Evolutionary conservation across 2,113 vertebrate species (phyloP), one percentile per base, ranked within the genome.

Genomic region (Cyanistes caeruleus): DNA sequence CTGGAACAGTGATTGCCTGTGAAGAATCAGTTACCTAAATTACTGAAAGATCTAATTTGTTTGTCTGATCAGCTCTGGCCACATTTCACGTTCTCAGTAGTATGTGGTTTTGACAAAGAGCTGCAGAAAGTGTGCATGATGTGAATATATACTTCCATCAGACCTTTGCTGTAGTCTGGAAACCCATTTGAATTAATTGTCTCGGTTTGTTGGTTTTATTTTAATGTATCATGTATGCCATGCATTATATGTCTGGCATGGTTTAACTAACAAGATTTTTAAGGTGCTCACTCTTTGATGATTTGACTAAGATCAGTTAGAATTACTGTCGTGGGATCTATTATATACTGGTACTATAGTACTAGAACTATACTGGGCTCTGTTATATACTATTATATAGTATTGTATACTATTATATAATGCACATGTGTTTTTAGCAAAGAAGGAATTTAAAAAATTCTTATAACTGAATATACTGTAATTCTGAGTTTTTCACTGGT

Each of bases 191-290:
- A 85, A 92, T 80, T 84, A 73, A 76, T 74, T 92, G 52, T 55
- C 13, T 49, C 5, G 10, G 62, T 63, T 55, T 77, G 39, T 14
- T 58, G 11, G 18, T 41, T 68, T 67, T 68, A 52, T 67, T 64
- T 35, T 33, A 63, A 73, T 84, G 49, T 33, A 48, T 58, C 51
- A 30, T 53, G 60, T 59, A 43, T 70, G 64, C 67, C 65, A 84
- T 64, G 56, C 56, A 81, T 89, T 92, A 87, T 87, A 68, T 95
- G 81, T 84, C 65, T 93, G 65, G 15, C 62, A 89, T 60, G 52
- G 24, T 72, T 80, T 63, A 75, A 75, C 31, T 37, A 75, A 82
- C 15, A 35, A 72, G 80, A 1, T 4, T 37, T 90, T 68, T 84
- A 72, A 52, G 37, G 52, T 91, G 39, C 41, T 90, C 37, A 28